These are phyloP conservation scores for Tyrophagus putrescentiae DNA, from an alignment of 1,140 invertebrate genomes.

Conservation along the genomic window DNA sequence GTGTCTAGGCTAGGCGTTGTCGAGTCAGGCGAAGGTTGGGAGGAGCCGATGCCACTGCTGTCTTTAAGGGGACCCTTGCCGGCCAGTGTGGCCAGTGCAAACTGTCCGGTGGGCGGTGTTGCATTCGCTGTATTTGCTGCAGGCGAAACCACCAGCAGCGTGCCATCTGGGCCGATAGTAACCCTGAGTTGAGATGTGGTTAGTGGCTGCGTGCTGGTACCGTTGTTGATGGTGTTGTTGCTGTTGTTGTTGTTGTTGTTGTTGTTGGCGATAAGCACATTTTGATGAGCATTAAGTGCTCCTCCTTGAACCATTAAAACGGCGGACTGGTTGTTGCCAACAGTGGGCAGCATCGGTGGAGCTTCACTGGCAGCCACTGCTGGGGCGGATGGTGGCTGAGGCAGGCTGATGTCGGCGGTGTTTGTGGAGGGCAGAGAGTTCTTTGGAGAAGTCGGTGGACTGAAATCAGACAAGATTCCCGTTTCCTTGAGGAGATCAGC, in stretches of 20 bases:
- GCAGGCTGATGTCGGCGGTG: background rate
- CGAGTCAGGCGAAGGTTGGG: conserved; percentile 24
- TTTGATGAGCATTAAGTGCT: conserved; percentile 10
- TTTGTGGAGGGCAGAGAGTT: background rate
- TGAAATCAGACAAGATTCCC: conserved; percentile 27
- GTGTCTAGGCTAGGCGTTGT: conserved; percentile 23
- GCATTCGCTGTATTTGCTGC: conserved; percentile 4
- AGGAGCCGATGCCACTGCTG: conserved; percentile 20
- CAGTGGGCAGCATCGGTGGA: too few relatives aligned
- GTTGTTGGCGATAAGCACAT: background rate
- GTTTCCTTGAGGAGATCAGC: conserved; percentile 29
- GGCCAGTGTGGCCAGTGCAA: background rate
- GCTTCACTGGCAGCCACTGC: background rate
- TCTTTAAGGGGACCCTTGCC: conserved; percentile 12
- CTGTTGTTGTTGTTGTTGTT: background rate
- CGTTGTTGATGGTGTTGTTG: background rate
- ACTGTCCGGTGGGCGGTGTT: background rate
- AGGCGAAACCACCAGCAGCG: conserved; percentile 27
- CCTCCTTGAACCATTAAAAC: conserved; percentile 16
- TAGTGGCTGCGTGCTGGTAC: background rate
- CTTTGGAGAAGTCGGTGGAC: conserved; percentile 21
- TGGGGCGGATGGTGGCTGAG: background rate
- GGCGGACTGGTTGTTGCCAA: conserved; percentile 16
- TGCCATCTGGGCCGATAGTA: conserved; percentile 28
- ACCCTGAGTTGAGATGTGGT: conserved; percentile 26